Evolutionary conservation across 2,888 invertebrate genomes (phyloP), one percentile per base, ranked within the genome.

Genomic region (Amiota mariae): DNA sequence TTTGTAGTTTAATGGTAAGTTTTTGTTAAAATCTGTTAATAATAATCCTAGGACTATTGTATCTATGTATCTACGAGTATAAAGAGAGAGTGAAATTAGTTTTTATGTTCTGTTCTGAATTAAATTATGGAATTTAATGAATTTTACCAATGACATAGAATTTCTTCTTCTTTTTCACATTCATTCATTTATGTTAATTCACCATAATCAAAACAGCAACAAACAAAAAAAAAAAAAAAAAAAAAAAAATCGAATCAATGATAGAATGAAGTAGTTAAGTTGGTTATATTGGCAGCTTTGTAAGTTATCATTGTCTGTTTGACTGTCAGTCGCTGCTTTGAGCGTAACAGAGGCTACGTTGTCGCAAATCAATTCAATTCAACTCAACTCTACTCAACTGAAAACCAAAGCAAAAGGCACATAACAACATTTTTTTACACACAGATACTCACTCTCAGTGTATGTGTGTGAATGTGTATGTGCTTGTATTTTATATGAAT

Each of bases 1-100:
- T 82, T 51, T 82, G 84, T 75, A 79, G 71, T 68, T 82, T 84
- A 73, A 77, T 82, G 81, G 87, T 87, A 79, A 86, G 85, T 77
- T 77, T 73, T 61, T 36, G 3, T 24, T 24, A 24, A 24, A 24
- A 6, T 36, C 2, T 36, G 36, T n/a, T n/a, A n/a, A n/a, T n/a
- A 36, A 24, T 2, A 24, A 24, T 24, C 24, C 24, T 24, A 2
- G 24, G 24, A 24, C 24, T 24, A 24, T 24, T 24, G 24, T 24
- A 24, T 24, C 24, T 24, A 24, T 24, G 3, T 24, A 24, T 3
- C 3, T 24, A 24, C 24, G 3, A 24, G 24, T 46, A 11, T 73
- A 75, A 80, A 77, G 75, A 75, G 70, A 75, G 79, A 77, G 75
- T 73, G 70, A 64, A 72, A 11, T 13, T 54, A 54, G 12, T 4